A percentile compares a stretch with the other conserved stretches of the same genome.
These are phyloP conservation scores for Chlorospingus flavigularis DNA, from an alignment of 2,797 vertebrate genomes.

Conservation along the genomic window DNA sequence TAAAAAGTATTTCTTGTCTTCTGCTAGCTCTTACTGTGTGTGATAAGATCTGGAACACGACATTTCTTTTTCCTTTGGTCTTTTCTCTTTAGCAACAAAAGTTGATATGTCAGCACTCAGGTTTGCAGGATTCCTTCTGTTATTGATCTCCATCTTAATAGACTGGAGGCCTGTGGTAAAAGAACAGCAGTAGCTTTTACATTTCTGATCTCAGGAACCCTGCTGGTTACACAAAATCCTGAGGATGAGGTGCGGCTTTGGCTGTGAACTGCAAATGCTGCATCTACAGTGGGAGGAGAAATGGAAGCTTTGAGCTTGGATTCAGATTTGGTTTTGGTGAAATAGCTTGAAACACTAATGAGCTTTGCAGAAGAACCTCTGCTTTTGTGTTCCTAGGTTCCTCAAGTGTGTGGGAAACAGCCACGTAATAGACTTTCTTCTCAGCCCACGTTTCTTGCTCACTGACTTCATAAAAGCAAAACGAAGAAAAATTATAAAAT, in stretches of 20 bases:
- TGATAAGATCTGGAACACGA: neutral
- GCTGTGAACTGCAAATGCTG: slow-evolving; percentile 37
- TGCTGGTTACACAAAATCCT: slow-evolving; percentile 3
- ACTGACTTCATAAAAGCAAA: slow-evolving; percentile 40
- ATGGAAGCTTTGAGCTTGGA: slow-evolving; percentile 1
- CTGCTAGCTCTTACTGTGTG: neutral
- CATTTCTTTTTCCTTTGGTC: neutral
- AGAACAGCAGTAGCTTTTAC: slow-evolving; percentile 6
- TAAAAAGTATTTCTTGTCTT: neutral
- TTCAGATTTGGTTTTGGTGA: slow-evolving; percentile 14
- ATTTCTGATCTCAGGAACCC: slow-evolving; percentile 22
- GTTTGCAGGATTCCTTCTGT: slow-evolving; percentile 1
- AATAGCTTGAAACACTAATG: slow-evolving; percentile 55
- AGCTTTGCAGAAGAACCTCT: slow-evolving; percentile 46
- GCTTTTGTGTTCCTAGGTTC: slow-evolving; percentile 61
- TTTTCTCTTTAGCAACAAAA: neutral
- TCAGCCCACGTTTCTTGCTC: slow-evolving; percentile 48
- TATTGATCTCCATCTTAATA: slow-evolving; percentile 41
- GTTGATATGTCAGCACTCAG: neutral
- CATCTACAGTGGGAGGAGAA: slow-evolving; percentile 41
- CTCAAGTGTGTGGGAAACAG: slow-evolving; percentile 50
- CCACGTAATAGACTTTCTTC: slow-evolving; percentile 42
- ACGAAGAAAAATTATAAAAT: neutral
- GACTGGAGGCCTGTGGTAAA: neutral
- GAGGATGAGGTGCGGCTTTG: neutral